Evolutionary conservation across 2,888 invertebrate genomes (phyloP).

Genomic region (Napeogenes inachia): DNA sequence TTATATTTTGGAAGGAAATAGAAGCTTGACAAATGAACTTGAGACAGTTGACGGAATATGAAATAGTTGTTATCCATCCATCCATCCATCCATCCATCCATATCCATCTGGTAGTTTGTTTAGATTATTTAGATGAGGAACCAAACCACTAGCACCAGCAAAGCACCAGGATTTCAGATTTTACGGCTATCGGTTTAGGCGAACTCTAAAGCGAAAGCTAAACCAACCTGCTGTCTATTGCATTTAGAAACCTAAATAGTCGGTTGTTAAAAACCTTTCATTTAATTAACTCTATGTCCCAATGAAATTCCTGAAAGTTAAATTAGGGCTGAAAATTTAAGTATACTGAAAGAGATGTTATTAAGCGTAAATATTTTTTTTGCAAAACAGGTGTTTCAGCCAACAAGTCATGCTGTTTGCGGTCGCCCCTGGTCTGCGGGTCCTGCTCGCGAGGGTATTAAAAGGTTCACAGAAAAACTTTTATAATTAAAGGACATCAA

Average conservation of each 20-base stretch:
- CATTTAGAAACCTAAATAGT: too few relatives aligned
- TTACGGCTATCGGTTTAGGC: not conserved
- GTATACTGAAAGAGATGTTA: not conserved
- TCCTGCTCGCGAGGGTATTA: slow-evolving; percentile 27
- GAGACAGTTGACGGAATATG: slow-evolving; percentile 56
- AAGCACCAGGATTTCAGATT: slow-evolving; percentile 27
- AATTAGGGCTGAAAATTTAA: too few relatives aligned
- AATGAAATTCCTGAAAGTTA: too few relatives aligned
- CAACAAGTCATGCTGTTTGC: slow-evolving; percentile 35
- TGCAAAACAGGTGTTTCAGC: slow-evolving; percentile 33
- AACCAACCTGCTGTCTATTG: not conserved
- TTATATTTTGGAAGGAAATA: slow-evolving; percentile 32
- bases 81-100: slow-evolving; percentile 31
- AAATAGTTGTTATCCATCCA: slow-evolving; percentile 44
- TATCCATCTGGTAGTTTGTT: slow-evolving; percentile 42
- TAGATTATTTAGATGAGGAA: slow-evolving; percentile 39
- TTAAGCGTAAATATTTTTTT: slow-evolving; percentile 26
- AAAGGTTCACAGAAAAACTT: slow-evolving; percentile 68
- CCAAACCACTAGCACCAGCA: slow-evolving; percentile 13
- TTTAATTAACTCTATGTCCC: too few relatives aligned
- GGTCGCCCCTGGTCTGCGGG: slow-evolving; percentile 33
- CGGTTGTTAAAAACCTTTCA: too few relatives aligned
- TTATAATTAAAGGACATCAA: slow-evolving; percentile 76
- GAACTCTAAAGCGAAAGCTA: not conserved
- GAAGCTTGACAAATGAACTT: slow-evolving; percentile 63